Conservation (phyloP, 1,140 invertebrate species). For the Aricia agestis region DNA sequence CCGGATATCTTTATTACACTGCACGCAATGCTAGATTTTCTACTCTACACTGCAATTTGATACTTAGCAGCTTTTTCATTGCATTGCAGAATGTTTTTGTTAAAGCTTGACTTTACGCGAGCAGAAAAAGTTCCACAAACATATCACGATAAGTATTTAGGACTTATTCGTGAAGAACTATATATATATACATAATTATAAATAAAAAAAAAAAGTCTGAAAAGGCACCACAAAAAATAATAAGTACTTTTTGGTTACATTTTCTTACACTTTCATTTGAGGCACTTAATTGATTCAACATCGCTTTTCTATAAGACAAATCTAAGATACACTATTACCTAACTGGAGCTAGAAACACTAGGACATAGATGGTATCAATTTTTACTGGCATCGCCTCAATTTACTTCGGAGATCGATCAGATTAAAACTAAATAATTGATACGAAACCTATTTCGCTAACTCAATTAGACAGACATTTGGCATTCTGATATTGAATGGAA, state of each 20-base stretch:
- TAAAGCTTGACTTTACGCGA: too few species aligned
- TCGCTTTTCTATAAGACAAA: background rate
- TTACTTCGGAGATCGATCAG: background rate
- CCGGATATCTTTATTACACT: conserved; percentile 23
- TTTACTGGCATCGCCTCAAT: background rate
- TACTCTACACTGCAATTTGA: conserved; percentile 6
- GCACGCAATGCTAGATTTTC: conserved; percentile 14
- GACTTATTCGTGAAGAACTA: too few species aligned
- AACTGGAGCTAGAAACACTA: background rate
- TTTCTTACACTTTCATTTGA: too few species aligned
- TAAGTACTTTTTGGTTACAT: too few species aligned
- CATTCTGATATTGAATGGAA: conserved; percentile 17
- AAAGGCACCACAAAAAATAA: too few species aligned
- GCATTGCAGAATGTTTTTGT: background rate
- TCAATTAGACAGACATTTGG: conserved; percentile 13
- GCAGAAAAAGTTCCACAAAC: too few species aligned
- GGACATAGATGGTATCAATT: background rate
- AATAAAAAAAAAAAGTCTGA: too few species aligned
- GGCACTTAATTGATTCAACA: background rate
- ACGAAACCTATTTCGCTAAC: conserved; percentile 1
- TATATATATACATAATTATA: too few species aligned
- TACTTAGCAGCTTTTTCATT: background rate
- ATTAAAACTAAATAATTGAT: conserved; percentile 1
- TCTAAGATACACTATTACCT: background rate
- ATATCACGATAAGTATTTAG: too few species aligned